Conservation (phyloP, 2,113 vertebrate genomes). For the Scomber colias region DNA sequence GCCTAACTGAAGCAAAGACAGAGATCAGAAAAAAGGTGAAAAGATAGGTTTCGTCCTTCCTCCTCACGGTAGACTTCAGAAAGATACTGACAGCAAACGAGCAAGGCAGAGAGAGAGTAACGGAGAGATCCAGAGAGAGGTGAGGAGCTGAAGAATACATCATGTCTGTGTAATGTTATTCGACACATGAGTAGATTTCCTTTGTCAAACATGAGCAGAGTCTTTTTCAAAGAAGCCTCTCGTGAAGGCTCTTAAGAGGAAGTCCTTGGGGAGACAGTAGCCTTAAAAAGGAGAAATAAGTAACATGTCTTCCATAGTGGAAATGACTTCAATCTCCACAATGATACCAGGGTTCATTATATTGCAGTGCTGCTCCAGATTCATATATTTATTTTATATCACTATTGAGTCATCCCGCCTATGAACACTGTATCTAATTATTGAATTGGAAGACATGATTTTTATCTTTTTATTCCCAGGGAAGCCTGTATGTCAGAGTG, state of each 20-base stretch:
- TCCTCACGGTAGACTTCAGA: neutral
- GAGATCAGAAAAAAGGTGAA: conserved; percentile 3
- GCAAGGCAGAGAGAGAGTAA: neutral
- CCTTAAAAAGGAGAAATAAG: conserved; percentile 22
- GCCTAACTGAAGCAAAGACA: neutral
- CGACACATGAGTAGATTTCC: conserved; percentile 10
- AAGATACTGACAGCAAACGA: neutral
- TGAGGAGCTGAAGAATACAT: conserved; percentile 8
- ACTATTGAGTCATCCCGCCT: neutral
- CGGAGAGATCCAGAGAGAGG: conserved; percentile 22
- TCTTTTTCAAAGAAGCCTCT: conserved; percentile 27
- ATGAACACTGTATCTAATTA: neutral
- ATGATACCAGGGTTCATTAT: conserved; percentile 19
- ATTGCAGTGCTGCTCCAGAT: conserved; percentile 29
- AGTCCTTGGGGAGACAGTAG: conserved; percentile 14
- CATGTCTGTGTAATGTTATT: conserved; percentile 29
- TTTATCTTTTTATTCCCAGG: conserved; percentile 4
- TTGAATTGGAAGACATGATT: conserved; percentile 18
- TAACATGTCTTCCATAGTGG: conserved; percentile 2
- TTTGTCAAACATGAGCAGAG: conserved; percentile 50
- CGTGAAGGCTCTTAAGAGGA: conserved; percentile 24
- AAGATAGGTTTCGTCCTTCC: neutral
- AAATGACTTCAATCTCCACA: conserved; percentile 6
- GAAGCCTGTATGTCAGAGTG: neutral
- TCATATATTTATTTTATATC: conserved; percentile 25